Percentiles rank a stretch among this genome's conserved stretches.
Evolutionary conservation across 2,113 vertebrate genomes (phyloP).

Genomic region (Gasterosteus aculeatus): DNA sequence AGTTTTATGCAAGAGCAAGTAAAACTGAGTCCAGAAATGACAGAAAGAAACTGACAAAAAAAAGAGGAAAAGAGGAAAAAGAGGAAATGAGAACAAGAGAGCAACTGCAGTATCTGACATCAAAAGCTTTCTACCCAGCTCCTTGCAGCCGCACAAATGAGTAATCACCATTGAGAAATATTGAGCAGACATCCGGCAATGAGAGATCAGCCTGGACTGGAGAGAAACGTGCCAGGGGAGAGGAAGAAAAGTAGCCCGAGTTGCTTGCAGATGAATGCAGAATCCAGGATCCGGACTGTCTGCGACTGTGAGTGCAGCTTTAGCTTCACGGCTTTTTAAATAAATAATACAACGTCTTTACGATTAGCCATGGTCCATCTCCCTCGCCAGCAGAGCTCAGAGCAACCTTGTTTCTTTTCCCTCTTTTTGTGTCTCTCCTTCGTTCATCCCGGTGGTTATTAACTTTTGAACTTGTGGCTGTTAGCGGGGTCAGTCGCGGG

Average conservation of each 20-base stretch:
- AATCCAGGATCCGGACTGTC: slow-evolving; percentile 62
- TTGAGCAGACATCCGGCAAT: slow-evolving; percentile 73
- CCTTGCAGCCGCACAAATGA: slow-evolving; percentile 66
- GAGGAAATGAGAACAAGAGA: slow-evolving; percentile 37
- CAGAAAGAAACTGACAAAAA: slow-evolving; percentile 13
- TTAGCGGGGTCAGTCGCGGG: slow-evolving; percentile 46
- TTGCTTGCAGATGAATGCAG: slow-evolving; percentile 68
- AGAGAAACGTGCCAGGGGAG: slow-evolving; percentile 46
- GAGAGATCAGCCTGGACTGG: slow-evolving; percentile 57
- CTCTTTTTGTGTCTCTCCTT: slow-evolving; percentile 54
- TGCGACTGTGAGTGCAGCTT: slow-evolving; percentile 67
- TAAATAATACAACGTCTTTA: slow-evolving; percentile 82
- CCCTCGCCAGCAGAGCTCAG: slow-evolving; percentile 65
- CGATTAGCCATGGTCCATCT: slow-evolving; percentile 80
- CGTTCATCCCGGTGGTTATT: slow-evolving; percentile 46
- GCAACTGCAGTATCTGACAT: slow-evolving; percentile 74
- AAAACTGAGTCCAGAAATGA: slow-evolving; percentile 34
- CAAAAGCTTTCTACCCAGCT: slow-evolving; percentile 65
- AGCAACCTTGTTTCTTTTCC: slow-evolving; percentile 56
- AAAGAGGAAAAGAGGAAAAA: too few relatives aligned
- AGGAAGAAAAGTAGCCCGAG: slow-evolving; percentile 55
- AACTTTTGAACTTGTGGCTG: slow-evolving; percentile 74
- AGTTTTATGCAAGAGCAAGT: slow-evolving; percentile 42
- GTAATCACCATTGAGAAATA: slow-evolving; percentile 80
- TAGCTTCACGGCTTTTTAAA: slow-evolving; percentile 79